Evolutionary conservation across 2,888 invertebrate species (phyloP).

Genomic region (Neria commutata): DNA sequence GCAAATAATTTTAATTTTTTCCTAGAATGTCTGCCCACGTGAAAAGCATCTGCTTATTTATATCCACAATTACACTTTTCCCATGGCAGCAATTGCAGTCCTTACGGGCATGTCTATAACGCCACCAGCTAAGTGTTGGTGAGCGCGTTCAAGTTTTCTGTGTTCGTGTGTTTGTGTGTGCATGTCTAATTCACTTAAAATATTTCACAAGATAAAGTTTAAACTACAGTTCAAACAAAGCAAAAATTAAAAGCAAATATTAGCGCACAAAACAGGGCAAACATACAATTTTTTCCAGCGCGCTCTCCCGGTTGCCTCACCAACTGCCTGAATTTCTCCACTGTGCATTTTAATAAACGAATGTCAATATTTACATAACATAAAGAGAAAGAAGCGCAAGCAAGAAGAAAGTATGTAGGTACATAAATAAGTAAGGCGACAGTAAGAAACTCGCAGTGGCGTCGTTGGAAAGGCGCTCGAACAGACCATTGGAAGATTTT

Average conservation of each 20-base stretch:
- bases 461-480: too few relatives aligned
- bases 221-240: conserved; percentile 57
- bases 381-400: conserved; percentile 43
- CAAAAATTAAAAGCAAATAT: conserved; percentile 57
- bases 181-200: background rate
- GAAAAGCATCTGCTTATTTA: too few relatives aligned
- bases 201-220: conserved; percentile 45
- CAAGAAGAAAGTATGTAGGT: background rate
- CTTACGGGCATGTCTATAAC: too few relatives aligned
- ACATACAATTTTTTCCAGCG: background rate
- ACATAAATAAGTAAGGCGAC: background rate
- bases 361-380: conserved; percentile 56
- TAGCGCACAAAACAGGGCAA: conserved; percentile 38
- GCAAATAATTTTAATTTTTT: background rate
- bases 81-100: too few relatives aligned
- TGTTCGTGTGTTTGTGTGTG: too few relatives aligned
- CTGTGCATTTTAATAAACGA: conserved; percentile 56
- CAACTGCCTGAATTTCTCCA: conserved; percentile 33
- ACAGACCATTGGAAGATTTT: too few relatives aligned
- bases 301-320: conserved; percentile 17
- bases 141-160: too few relatives aligned
- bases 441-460: too few relatives aligned
- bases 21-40: too few relatives aligned
- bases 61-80: too few relatives aligned
- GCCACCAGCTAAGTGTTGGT: too few relatives aligned